phyloP scores from a whole-genome alignment of 35 echinoderm and acorn worm genomes.

The Hemicentrotus pulcherrimus region DNA sequence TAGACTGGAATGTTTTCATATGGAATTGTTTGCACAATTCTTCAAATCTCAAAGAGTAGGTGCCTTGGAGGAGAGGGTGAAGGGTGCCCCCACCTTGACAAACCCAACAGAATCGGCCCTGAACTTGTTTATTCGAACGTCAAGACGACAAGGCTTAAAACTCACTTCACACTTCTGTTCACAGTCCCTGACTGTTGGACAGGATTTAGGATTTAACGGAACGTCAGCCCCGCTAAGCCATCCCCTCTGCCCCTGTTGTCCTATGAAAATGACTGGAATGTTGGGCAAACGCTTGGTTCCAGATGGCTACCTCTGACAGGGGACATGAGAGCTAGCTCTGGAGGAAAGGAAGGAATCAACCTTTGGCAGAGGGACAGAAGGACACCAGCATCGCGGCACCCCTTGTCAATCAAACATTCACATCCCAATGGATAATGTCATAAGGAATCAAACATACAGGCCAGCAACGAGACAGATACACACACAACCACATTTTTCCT shows the following conservation, averaged over 20 bases:
- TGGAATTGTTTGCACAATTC: constrained; percentile 4
- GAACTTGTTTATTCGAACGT: constrained; percentile 4
- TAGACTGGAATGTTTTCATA: constrained; percentile 11
- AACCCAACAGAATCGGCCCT: background rate
- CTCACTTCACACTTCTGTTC: background rate
- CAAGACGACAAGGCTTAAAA: constrained; percentile 9
- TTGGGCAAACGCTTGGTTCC: background rate
- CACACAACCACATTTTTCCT: background rate
- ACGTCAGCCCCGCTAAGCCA: background rate
- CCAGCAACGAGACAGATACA: background rate
- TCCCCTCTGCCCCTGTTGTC: background rate
- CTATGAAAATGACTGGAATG: background rate
- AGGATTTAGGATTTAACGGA: background rate
- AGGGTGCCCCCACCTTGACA: background rate
- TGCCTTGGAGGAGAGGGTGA: background rate
- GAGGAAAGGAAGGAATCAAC: background rate
- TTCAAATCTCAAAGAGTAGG: background rate
- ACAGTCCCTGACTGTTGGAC: constrained; percentile 8
- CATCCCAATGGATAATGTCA: background rate
- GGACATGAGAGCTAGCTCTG: background rate
- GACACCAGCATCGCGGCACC: background rate
- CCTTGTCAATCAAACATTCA: constrained; percentile 1
- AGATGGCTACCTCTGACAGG: background rate
- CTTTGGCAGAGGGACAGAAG: background rate
- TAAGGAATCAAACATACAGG: background rate